phyloP scores from a whole-genome alignment of 2,113 vertebrate genomes.

The Dipodomys spectabilis region DNA sequence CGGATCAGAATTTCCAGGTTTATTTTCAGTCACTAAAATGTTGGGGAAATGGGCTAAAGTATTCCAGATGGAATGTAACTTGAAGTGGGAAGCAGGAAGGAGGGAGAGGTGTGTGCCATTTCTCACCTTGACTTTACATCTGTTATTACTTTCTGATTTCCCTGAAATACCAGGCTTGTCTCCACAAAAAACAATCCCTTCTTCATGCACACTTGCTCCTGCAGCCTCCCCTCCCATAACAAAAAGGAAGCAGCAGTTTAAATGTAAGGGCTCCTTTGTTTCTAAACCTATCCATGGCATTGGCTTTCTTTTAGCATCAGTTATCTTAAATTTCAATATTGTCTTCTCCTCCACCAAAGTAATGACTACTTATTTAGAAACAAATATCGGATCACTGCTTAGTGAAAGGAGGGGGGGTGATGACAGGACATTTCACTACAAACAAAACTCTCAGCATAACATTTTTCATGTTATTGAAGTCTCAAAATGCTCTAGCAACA shows the following conservation, averaged over 20 bases:
- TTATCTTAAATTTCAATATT: constrained; percentile 61
- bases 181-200: constrained; percentile 81
- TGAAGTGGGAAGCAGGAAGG: constrained; percentile 78
- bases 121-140: constrained; percentile 83
- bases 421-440: constrained; percentile 37
- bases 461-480: constrained; percentile 39
- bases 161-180: constrained; percentile 80
- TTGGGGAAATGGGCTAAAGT: constrained; percentile 73
- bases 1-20: constrained; percentile 73
- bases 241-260: constrained; percentile 54
- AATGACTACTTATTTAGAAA: constrained; percentile 45
- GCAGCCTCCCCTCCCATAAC: constrained; percentile 34
- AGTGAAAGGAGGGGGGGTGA: constrained; percentile 9
- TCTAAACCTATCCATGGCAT: constrained; percentile 60
- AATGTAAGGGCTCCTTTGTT: constrained; percentile 69
- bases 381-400: constrained; percentile 18
- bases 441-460: constrained; percentile 41
- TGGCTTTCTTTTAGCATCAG: constrained; percentile 55
- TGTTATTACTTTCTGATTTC: constrained; percentile 82
- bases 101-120: constrained; percentile 69
- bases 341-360: constrained; percentile 43
- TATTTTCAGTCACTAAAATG: constrained; percentile 78
- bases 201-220: constrained; percentile 55
- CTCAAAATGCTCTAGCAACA: constrained; percentile 10
- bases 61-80: constrained; percentile 80